A percentile compares a stretch with the other conserved stretches of the same genome.
Conservation (phyloP, 35 echinoderm and acorn worm genomes). For the Diadema setosum region DNA sequence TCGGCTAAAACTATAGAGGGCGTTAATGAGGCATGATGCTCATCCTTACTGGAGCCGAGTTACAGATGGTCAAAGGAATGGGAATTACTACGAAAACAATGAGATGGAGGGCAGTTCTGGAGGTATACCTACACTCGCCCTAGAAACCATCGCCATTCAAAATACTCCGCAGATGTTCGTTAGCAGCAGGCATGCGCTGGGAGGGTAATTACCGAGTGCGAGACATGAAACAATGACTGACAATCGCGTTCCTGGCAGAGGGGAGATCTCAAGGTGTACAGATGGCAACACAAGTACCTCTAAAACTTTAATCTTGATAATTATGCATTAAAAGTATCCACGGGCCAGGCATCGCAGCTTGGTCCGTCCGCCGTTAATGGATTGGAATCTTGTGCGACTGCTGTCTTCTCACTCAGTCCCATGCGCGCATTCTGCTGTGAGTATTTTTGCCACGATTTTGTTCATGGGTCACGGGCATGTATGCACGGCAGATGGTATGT, state of each 20-base stretch:
- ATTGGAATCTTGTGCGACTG: background rate
- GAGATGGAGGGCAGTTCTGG: too few relatives aligned
- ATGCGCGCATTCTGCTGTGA: background rate
- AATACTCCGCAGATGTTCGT: background rate
- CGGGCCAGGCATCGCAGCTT: background rate
- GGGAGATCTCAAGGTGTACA: background rate
- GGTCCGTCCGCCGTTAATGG: background rate
- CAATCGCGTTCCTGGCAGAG: background rate
- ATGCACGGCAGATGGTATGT: background rate
- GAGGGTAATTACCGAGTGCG: background rate
- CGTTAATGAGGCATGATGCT: too few relatives aligned
- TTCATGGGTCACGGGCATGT: too few relatives aligned
- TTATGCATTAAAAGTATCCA: conserved; percentile 11
- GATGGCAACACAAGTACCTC: background rate
- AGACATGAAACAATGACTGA: background rate
- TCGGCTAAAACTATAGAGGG: too few relatives aligned
- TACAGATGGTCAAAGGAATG: too few relatives aligned
- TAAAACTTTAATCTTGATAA: conserved; percentile 17
- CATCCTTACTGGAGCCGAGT: too few relatives aligned
- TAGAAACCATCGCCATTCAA: too few relatives aligned
- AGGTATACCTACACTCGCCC: too few relatives aligned
- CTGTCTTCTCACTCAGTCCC: background rate
- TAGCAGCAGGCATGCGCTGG: background rate
- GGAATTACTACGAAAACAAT: too few relatives aligned
- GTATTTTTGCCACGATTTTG: too few relatives aligned